Conservation (phyloP, 2,888 invertebrate genomes). For the Coleophora flavipennella region DNA sequence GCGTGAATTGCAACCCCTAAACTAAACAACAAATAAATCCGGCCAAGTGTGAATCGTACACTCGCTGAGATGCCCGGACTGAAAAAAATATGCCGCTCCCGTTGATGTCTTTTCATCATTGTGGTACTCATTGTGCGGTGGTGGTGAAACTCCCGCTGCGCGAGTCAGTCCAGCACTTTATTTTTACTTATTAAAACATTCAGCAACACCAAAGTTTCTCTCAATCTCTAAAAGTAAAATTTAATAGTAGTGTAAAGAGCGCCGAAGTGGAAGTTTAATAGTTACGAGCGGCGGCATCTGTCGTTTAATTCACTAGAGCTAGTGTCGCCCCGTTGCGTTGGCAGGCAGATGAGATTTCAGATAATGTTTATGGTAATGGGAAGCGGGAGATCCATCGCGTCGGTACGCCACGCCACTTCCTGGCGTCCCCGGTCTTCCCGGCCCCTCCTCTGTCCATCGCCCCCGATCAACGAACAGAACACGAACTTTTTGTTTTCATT, state of each 20-base stretch:
- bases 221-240: too few species aligned
- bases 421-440: constrained; percentile 15
- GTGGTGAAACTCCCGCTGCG: too few species aligned
- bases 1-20: too few species aligned
- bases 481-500: constrained; percentile 38
- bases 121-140: too few species aligned
- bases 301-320: constrained; percentile 25
- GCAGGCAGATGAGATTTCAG: constrained; percentile 31
- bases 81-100: too few species aligned
- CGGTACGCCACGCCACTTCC: constrained; percentile 15
- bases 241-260: constrained; percentile 1
- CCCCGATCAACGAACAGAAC: constrained; percentile 21
- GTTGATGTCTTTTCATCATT: too few species aligned
- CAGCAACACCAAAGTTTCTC: too few species aligned
- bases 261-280: constrained; percentile 21
- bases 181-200: too few species aligned
- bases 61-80: too few species aligned
- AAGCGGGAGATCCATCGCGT: background rate
- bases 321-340: constrained; percentile 35
- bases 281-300: constrained; percentile 30
- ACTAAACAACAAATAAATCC: too few species aligned
- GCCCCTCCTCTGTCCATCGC: constrained; percentile 2
- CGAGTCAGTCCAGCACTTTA: too few species aligned
- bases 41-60: too few species aligned
- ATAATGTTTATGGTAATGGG: constrained; percentile 43